These are phyloP conservation scores for Phalangium opilio DNA, from an alignment of 2,888 invertebrate genomes.

Conservation along the genomic window DNA sequence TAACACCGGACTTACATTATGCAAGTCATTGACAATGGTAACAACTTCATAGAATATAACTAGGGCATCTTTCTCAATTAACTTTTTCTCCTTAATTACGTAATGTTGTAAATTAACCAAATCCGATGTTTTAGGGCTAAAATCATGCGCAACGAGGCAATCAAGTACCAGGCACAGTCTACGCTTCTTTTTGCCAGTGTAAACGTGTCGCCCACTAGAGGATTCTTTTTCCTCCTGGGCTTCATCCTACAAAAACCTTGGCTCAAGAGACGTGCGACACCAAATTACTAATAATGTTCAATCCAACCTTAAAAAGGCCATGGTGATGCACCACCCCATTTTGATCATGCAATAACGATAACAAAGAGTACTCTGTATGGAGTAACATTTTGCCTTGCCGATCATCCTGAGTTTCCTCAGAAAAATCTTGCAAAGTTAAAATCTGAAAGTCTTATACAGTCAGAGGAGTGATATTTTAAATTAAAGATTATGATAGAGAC, in stretches of 20 bases:
- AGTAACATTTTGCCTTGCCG: slow-evolving; percentile 59
- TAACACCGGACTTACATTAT: slow-evolving; percentile 40
- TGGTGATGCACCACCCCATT: slow-evolving; percentile 60
- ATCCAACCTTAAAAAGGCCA: slow-evolving; percentile 51
- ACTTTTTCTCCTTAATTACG: slow-evolving; percentile 56
- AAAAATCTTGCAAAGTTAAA: slow-evolving; percentile 32
- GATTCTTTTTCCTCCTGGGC: slow-evolving; percentile 47
- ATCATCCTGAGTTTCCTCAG: slow-evolving; percentile 53
- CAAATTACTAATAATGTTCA: background rate
- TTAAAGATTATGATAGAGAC: slow-evolving; percentile 28
- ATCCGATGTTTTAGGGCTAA: slow-evolving; percentile 34
- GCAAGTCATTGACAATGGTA: slow-evolving; percentile 52
- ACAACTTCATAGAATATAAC: slow-evolving; percentile 58
- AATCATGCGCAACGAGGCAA: slow-evolving; percentile 53
- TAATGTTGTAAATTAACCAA: slow-evolving; percentile 55
- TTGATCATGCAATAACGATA: slow-evolving; percentile 50
- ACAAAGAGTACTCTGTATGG: slow-evolving; percentile 56
- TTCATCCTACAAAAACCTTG: slow-evolving; percentile 41
- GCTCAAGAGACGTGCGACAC: background rate
- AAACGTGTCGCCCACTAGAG: slow-evolving; percentile 33
- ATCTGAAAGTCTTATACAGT: slow-evolving; percentile 22
- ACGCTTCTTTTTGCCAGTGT: slow-evolving; percentile 28
- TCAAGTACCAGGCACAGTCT: slow-evolving; percentile 55
- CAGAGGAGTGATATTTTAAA: slow-evolving; percentile 1
- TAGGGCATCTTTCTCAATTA: slow-evolving; percentile 54